phyloP scores from a whole-genome alignment of 2,888 invertebrate genomes.

The Leucophenga montana region DNA sequence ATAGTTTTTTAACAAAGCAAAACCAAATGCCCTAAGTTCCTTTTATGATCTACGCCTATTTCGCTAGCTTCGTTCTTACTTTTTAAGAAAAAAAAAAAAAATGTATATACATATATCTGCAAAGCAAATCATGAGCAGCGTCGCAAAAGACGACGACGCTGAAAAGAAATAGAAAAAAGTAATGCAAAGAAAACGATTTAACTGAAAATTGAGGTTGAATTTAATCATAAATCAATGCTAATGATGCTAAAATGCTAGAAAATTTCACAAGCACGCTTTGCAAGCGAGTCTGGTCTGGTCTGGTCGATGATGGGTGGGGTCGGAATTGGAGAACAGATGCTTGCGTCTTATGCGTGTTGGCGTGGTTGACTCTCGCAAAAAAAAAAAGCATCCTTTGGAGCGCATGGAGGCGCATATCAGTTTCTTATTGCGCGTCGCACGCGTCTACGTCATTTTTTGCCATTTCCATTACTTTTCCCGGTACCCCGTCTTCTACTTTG shows the following conservation, averaged over 20 bases:
- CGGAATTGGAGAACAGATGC: constrained; percentile 57
- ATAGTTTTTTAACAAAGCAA: too few relatives aligned
- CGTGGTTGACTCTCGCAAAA: background rate
- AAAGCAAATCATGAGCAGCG: too few relatives aligned
- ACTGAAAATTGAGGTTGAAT: constrained; percentile 71
- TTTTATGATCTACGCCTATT: too few relatives aligned
- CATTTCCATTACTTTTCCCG: background rate
- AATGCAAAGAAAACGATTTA: constrained; percentile 64
- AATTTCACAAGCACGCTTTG: constrained; percentile 53
- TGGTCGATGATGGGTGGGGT: constrained; percentile 39
- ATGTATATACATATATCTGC: too few relatives aligned
- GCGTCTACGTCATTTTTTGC: constrained; percentile 5
- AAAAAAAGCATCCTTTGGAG: background rate
- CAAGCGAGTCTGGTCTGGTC: constrained; percentile 26
- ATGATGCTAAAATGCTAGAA: constrained; percentile 71
- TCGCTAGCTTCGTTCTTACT: too few relatives aligned
- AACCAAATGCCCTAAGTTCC: too few relatives aligned
- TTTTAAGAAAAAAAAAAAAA: too few relatives aligned
- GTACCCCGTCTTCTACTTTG: background rate
- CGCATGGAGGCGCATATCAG: constrained; percentile 8
- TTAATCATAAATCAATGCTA: constrained; percentile 73
- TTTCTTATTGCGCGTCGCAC: constrained; percentile 15
- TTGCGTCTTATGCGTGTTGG: constrained; percentile 30
- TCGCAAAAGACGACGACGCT: background rate
- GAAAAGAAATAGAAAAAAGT: constrained; percentile 36